These are phyloP conservation scores for Stomorhina lunata DNA, from an alignment of 2,888 invertebrate genomes.

Conservation along the genomic window DNA sequence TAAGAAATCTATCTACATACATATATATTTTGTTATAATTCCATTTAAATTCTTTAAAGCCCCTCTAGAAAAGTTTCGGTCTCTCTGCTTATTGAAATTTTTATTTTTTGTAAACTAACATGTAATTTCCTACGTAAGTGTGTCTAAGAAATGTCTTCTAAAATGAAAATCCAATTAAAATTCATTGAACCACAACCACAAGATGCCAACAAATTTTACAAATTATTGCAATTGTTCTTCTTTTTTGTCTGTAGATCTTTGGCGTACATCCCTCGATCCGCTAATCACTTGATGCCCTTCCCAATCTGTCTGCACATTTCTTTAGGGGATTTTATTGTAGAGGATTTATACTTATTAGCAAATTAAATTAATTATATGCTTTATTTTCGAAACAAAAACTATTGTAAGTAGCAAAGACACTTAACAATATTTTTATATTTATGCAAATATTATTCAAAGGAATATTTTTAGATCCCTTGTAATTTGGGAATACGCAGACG, in stretches of 20 bases:
- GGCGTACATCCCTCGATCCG: neutral
- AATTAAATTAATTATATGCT: constrained; percentile 77
- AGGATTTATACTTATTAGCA: constrained; percentile 74
- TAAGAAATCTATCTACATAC: too few species aligned
- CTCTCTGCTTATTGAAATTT: constrained; percentile 16
- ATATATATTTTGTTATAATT: too few species aligned
- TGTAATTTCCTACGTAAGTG: constrained; percentile 23
- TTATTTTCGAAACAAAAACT: constrained; percentile 68
- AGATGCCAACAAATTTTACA: constrained; percentile 65
- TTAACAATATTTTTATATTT: constrained; percentile 44
- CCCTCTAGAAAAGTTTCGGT: constrained; percentile 10
- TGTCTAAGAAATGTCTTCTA: constrained; percentile 54
- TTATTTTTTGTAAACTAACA: neutral
- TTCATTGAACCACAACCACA: constrained; percentile 75
- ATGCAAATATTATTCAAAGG: too few species aligned
- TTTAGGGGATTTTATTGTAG: neutral
- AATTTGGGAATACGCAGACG: constrained; percentile 77
- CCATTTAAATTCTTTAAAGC: too few species aligned
- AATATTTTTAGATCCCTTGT: constrained; percentile 48
- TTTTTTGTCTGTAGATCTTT: constrained; percentile 36
- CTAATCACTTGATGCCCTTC: neutral
- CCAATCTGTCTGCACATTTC: neutral
- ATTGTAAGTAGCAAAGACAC: constrained; percentile 15
- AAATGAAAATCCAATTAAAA: constrained; percentile 76
- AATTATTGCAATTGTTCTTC: constrained; percentile 66